Conservation (phyloP, 1,140 invertebrate genomes). For the Thaumatotibia leucotreta region DNA sequence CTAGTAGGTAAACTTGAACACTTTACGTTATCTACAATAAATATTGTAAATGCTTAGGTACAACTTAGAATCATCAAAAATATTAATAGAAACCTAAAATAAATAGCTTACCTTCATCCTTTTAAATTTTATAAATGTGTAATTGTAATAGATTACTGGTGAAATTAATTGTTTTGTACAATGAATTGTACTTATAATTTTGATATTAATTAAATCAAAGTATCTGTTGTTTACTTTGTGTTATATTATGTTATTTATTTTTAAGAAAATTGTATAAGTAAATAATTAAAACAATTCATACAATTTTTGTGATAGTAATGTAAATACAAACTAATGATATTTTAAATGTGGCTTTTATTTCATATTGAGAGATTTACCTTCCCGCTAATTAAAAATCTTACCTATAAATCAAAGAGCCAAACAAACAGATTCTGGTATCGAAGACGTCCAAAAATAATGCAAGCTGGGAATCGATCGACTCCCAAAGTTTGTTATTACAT, state of each 20-base stretch:
- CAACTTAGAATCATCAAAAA: neutral
- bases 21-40: neutral
- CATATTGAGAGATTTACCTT: conserved; percentile 15
- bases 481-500: no score
- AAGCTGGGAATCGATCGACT: no score
- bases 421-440: no score
- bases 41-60: neutral
- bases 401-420: no score
- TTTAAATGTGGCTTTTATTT: conserved; percentile 16
- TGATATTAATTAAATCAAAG: conserved; percentile 17
- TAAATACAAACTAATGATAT: conserved; percentile 50
- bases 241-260: conserved; percentile 57
- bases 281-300: conserved; percentile 23
- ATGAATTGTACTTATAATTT: neutral
- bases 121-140: neutral
- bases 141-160: neutral
- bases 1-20: no score
- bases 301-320: conserved; percentile 61
- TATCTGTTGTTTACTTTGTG: conserved; percentile 40
- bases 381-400: no score
- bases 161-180: neutral
- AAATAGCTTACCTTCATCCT: neutral
- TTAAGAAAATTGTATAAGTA: conserved; percentile 49
- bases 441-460: no score
- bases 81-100: no score